Conservation (phyloP, 2,113 vertebrate genomes). For the Saccopteryx bilineata region DNA sequence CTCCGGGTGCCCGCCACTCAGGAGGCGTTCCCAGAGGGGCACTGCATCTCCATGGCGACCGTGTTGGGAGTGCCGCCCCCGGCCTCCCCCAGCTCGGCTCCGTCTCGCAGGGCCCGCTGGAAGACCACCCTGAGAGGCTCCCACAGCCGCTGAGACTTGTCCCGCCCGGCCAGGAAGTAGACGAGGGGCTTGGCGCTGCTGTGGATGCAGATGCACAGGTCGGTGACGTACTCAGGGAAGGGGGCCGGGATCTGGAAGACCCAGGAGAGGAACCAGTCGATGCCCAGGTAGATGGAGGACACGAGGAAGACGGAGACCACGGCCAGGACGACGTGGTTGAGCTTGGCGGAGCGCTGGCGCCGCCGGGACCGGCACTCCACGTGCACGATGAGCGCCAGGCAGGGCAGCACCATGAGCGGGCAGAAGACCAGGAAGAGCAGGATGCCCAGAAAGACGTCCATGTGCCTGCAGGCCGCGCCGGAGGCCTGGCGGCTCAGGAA, state of each 20-base stretch:
- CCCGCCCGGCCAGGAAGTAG: slow-evolving; percentile 83
- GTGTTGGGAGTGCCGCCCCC: slow-evolving; percentile 71
- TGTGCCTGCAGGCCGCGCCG: not conserved
- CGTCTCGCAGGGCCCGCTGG: slow-evolving; percentile 81
- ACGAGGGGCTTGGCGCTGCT: slow-evolving; percentile 72
- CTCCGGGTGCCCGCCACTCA: not conserved
- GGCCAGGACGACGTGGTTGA: slow-evolving; percentile 79
- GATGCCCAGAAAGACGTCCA: slow-evolving; percentile 73
- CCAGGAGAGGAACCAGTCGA: slow-evolving; percentile 85
- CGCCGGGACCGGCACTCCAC: slow-evolving; percentile 72
- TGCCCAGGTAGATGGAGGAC: slow-evolving; percentile 82
- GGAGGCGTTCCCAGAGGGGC: slow-evolving; percentile 64
- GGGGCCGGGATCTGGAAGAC: slow-evolving; percentile 81
- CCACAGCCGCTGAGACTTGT: slow-evolving; percentile 80
- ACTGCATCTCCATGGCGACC: slow-evolving; percentile 80
- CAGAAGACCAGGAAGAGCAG: slow-evolving; percentile 78
- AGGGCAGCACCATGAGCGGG: slow-evolving; percentile 80
- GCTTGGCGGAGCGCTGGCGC: slow-evolving; percentile 78
- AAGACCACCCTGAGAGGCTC: slow-evolving; percentile 81
- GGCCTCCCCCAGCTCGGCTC: slow-evolving; percentile 38
- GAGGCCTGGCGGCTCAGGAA: not conserved
- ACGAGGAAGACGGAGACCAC: slow-evolving; percentile 76
- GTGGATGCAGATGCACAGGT: slow-evolving; percentile 78
- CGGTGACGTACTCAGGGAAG: slow-evolving; percentile 82
- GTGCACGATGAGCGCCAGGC: slow-evolving; percentile 73